Evolutionary conservation across 2,797 vertebrate genomes (phyloP).

Genomic region (Acanthornis magna): DNA sequence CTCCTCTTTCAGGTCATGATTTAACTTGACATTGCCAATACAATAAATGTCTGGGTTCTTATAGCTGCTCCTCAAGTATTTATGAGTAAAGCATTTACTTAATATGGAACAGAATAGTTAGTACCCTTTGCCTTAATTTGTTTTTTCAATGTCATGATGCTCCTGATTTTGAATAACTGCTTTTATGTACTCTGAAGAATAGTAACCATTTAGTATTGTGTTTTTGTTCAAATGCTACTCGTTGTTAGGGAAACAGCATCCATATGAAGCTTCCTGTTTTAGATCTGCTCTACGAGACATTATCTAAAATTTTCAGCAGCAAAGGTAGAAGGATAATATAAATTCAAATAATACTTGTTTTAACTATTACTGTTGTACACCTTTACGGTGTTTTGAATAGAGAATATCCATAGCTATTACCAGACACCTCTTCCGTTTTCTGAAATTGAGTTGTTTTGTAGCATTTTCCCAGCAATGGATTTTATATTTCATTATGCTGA

Average conservation of each 20-base stretch:
- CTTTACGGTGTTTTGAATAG: constrained; percentile 19
- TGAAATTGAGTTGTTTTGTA: background rate
- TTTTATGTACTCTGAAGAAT: constrained; percentile 73
- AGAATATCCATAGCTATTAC: background rate
- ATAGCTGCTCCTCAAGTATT: too few relatives aligned
- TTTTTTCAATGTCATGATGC: constrained; percentile 69
- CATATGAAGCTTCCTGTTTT: constrained; percentile 71
- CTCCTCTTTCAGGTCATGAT: too few relatives aligned
- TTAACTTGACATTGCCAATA: too few relatives aligned
- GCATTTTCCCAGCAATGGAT: background rate
- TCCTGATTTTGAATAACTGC: constrained; percentile 76
- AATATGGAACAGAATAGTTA: constrained; percentile 63
- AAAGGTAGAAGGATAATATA: constrained; percentile 42
- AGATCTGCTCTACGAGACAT: constrained; percentile 59
- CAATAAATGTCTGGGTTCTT: too few relatives aligned
- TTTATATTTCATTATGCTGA: too few relatives aligned
- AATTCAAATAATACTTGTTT: constrained; percentile 42
- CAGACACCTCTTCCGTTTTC: background rate
- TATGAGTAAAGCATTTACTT: too few relatives aligned
- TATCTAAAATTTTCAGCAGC: constrained; percentile 65
- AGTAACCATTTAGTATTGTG: constrained; percentile 70
- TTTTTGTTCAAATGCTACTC: constrained; percentile 77
- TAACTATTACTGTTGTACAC: background rate
- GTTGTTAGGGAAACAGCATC: constrained; percentile 81
- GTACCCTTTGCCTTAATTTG: constrained; percentile 67